Evolutionary conservation across 1,140 invertebrate genomes (phyloP).

Genomic region (Neelides sp.): DNA sequence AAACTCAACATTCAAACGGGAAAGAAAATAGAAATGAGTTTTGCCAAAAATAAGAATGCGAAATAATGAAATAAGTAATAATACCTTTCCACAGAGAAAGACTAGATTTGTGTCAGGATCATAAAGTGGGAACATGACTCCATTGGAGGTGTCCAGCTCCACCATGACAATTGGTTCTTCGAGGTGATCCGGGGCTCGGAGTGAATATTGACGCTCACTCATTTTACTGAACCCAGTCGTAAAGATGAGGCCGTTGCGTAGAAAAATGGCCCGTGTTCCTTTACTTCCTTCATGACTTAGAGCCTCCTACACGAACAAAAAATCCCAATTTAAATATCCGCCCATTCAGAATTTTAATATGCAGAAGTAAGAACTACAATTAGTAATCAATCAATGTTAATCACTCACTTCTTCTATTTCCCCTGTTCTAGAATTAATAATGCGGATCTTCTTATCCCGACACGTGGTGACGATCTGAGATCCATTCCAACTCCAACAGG

Average conservation of each 20-base stretch:
- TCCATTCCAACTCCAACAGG: slow-evolving; percentile 95
- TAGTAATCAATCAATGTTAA: not conserved
- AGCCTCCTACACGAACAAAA: slow-evolving; percentile 49
- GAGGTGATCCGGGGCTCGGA: slow-evolving; percentile 78
- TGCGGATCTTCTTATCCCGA: slow-evolving; percentile 95
- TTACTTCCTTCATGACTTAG: slow-evolving; percentile 90
- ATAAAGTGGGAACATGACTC: slow-evolving; percentile 94
- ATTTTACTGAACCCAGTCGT: slow-evolving; percentile 95
- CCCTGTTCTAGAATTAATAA: slow-evolving; percentile 85
- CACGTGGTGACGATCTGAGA: slow-evolving; percentile 89
- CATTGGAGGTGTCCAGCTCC: slow-evolving; percentile 92
- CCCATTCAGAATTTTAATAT: not conserved
- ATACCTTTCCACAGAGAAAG: slow-evolving; percentile 91
- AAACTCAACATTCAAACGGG: no score
- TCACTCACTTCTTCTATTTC: slow-evolving; percentile 54
- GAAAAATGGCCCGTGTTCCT: slow-evolving; percentile 85
- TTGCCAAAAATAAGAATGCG: no score
- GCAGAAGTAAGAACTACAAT: no score
- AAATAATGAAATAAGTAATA: no score
- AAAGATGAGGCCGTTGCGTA: slow-evolving; percentile 71
- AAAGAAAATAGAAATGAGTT: no score
- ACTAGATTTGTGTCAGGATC: slow-evolving; percentile 94
- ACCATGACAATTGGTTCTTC: slow-evolving; percentile 86
- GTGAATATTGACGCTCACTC: slow-evolving; percentile 87
- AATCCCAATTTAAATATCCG: not conserved